phyloP scores from a whole-genome alignment of 1,140 invertebrate genomes.

The Littorina saxatilis region DNA sequence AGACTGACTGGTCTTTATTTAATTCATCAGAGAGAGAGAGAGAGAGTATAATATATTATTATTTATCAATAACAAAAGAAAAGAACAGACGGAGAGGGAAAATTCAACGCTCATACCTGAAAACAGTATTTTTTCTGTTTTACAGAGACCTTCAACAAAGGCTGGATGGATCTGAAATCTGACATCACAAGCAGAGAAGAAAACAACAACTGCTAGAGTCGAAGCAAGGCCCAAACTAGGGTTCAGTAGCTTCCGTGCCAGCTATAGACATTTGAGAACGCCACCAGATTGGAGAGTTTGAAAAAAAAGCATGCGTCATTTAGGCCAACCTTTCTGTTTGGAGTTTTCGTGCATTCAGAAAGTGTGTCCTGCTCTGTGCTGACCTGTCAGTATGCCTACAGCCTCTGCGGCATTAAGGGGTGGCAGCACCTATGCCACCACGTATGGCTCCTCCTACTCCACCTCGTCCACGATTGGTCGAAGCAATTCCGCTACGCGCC shows the following conservation, averaged over 20 bases:
- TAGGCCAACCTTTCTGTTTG: background rate
- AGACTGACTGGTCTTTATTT: too few relatives aligned
- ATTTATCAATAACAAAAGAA: too few relatives aligned
- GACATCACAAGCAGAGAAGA: background rate
- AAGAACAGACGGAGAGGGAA: too few relatives aligned
- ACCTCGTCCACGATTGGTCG: background rate
- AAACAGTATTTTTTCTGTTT: background rate
- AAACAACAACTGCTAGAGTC: background rate
- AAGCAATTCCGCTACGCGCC: background rate
- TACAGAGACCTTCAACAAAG: background rate
- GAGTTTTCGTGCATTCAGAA: too few relatives aligned
- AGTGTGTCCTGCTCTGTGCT: too few relatives aligned
- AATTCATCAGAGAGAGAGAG: too few relatives aligned
- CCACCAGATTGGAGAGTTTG: background rate
- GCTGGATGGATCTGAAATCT: background rate
- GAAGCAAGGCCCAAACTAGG: background rate
- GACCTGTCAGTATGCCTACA: constrained; percentile 25
- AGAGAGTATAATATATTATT: too few relatives aligned
- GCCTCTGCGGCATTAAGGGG: constrained; percentile 9
- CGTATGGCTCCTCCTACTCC: constrained; percentile 12
- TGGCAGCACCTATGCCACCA: constrained; percentile 24
- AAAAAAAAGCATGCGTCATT: background rate
- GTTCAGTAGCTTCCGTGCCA: too few relatives aligned
- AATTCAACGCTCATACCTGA: too few relatives aligned
- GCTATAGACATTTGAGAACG: background rate